Base-by-base conservation (phyloP, 1,140 invertebrate genomes). In the Lepidostoma basale region DNA sequence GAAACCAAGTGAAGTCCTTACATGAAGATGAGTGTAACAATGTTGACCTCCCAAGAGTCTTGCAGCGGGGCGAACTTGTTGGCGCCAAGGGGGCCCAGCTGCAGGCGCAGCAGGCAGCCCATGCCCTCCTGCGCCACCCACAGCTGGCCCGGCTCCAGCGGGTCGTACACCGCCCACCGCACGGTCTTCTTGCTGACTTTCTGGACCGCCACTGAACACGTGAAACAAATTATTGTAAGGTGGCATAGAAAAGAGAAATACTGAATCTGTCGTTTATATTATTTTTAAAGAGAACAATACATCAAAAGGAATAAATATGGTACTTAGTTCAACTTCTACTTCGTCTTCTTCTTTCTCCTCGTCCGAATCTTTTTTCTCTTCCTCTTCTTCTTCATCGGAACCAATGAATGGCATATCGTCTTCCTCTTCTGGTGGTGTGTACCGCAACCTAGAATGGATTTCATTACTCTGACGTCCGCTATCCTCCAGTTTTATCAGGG, bases 1-100 rank as follows among this genome's bases (percentile, higher is more conserved):
- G 22, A 20, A 45, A 22, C 12, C 20, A 47, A n/a, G n/a, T 22
- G 2, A 14, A 12, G 25, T 36, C 75, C 78, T 73, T 74, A 81
- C 81, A 81, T 67, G 74, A 81, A 81, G 42, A 74, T 76, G 22
- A 80, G 68, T 0, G 74, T 36, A 9, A 77, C 78, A 2, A 81
- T 74, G 52, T 77, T 76, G 63, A 79, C 77, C 40, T 74, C 75
- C 80, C 81, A 83, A 1, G 79, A 78, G 0, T 75, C 76, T 3
- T 78, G 77, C 12, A 83, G 70, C 0, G 79, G 80, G 0, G 75
- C 78, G 20, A 79, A 83, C 63, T 80, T 80, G 5, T 79, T 63
- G 6, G 81, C 74, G 45, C 79, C 77, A 26, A 75, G 78, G n/a
- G 30, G 62, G 0, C 77, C 77, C 0, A 77, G 77, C 18, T 72